Base-by-base conservation (phyloP, 1,140 invertebrate species). In the Nomia melanderi region DNA sequence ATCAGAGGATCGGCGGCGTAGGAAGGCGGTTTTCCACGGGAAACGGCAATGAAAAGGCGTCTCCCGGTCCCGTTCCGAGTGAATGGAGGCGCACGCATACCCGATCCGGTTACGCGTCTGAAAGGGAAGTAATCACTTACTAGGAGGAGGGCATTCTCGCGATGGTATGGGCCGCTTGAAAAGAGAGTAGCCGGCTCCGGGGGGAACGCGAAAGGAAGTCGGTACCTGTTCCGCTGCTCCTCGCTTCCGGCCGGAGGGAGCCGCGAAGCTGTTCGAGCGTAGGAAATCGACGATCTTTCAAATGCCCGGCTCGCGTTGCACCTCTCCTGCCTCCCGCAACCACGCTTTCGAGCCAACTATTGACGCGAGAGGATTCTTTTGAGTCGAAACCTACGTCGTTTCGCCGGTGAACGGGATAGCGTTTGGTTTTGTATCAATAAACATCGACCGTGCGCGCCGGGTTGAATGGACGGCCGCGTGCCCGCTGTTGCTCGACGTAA, bases 101-200 rank as follows among this genome's bases (percentile, higher is more conserved):
- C 29, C 47, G 62, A 66, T 78, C 71, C 60, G 63, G 73, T 74
- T 75, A 75, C 77, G 56, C 71, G 71, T 66, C 56, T 65, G 71
- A 78, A 78, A 78, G 62, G 71, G 77, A 66, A 66, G 77, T 74
- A 78, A 78, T 78, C 77, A 74, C 71, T 78, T 78, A 78, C 71
- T 54, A 23, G 36, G 14, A 74, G 71, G 63, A 75, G 36, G 70
- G 62, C 31, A 78, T 78, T 78, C 59, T 78, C 66, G 47, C 75
- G 74, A 77, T 67, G 66, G 66, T 44, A 67, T 59, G 54, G 25
- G 29, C 1, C 33, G 71, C 1, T 39, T 47, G 23, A 59, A 76
- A 50, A 76, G 73, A 76, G 64, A n/a, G 44, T 47, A n/a, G 44
- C 17, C 1, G 44, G 44, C 11, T 44, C 41, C 1, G 27, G n/a